A percentile compares a stretch with the other conserved stretches of the same genome.
Evolutionary conservation across 2,797 vertebrate genomes (phyloP).

Genomic region (Gallinago nigripennis): DNA sequence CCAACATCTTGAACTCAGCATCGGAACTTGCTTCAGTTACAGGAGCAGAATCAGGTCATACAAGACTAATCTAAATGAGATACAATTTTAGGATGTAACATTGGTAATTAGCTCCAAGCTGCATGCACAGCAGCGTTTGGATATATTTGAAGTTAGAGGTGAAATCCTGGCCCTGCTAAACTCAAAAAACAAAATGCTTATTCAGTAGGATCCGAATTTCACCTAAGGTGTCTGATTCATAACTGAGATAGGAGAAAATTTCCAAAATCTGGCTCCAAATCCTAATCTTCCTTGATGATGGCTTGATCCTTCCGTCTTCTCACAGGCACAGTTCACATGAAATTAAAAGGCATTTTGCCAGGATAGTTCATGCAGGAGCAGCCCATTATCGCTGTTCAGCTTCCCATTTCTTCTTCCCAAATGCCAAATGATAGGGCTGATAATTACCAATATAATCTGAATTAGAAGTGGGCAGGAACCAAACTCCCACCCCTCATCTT

Average conservation of each 20-base stretch:
- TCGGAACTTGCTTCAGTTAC: not conserved
- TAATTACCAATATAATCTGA: not conserved
- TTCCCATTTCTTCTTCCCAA: constrained; percentile 1
- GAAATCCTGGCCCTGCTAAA: constrained; percentile 45
- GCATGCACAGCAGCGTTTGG: not conserved
- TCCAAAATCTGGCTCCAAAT: constrained; percentile 51
- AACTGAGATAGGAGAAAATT: constrained; percentile 52
- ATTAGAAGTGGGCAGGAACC: not conserved
- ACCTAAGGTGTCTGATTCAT: constrained; percentile 61
- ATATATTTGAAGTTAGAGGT: not conserved
- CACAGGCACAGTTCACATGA: constrained; percentile 3
- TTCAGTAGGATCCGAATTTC: constrained; percentile 22
- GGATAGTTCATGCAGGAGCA: constrained; percentile 8
- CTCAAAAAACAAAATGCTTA: constrained; percentile 36
- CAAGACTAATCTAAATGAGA: not conserved
- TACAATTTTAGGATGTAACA: not conserved
- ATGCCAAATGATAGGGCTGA: not conserved
- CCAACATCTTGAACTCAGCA: not conserved
- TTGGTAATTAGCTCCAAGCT: not conserved
- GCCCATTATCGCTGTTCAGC: not conserved
- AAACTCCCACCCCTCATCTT: not conserved
- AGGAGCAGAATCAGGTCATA: not conserved
- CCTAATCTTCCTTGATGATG: constrained; percentile 30
- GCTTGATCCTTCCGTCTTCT: constrained; percentile 38
- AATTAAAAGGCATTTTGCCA: constrained; percentile 61